Conservation (phyloP, 2,113 vertebrate species). For the Tauraco erythrolophus region DNA sequence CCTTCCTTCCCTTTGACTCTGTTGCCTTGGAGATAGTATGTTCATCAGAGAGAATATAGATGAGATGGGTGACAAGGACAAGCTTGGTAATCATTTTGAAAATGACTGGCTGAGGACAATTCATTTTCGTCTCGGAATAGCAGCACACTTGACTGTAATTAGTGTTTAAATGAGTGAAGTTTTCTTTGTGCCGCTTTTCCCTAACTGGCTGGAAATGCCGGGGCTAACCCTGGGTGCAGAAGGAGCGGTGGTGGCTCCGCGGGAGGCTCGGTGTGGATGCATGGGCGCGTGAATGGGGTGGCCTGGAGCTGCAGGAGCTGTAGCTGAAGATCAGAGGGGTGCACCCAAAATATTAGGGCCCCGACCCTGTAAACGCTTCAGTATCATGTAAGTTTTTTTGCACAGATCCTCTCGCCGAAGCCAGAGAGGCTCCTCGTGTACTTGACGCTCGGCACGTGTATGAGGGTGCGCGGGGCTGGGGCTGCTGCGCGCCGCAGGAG, state of each 20-base stretch:
- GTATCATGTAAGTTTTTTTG: neutral
- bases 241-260: rapidly evolving
- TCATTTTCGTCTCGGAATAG: neutral
- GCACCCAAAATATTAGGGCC: neutral
- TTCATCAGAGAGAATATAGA: neutral
- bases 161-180: neutral
- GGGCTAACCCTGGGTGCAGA: neutral
- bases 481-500: neutral
- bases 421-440: neutral
- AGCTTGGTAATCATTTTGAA: neutral
- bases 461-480: neutral
- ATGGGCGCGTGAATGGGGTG: neutral
- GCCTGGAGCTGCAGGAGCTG: neutral
- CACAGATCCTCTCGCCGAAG: neutral
- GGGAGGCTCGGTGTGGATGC: neutral
- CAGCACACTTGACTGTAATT: neutral
- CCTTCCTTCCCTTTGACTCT: conserved; percentile 38
- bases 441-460: neutral
- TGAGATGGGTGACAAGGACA: neutral
- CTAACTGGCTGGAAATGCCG: neutral
- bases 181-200: neutral
- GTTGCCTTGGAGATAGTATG: conserved; percentile 48
- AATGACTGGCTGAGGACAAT: neutral
- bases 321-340: neutral
- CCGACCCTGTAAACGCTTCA: neutral